Percentiles rank a stretch among this genome's conserved stretches.
phyloP scores from a whole-genome alignment of 2,888 invertebrate species.

The Hoplodrina ambigua region DNA sequence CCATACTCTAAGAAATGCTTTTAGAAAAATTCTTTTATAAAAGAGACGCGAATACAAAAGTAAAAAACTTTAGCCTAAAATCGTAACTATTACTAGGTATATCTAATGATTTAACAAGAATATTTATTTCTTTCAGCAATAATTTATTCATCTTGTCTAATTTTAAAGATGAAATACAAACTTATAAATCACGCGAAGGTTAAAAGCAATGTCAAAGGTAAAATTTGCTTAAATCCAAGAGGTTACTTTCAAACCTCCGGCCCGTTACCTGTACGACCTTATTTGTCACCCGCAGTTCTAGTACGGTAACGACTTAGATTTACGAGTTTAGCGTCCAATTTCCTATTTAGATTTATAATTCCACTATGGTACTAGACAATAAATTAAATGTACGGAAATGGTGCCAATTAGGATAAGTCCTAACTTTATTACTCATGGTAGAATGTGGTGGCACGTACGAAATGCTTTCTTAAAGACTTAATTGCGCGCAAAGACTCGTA shows the following conservation, averaged over 20 bases:
- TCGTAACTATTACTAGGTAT: no score
- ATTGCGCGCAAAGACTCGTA: not conserved
- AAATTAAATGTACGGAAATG: constrained; percentile 35
- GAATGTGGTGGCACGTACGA: not conserved
- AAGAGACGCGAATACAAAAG: not conserved
- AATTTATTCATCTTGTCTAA: constrained; percentile 36
- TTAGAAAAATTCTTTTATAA: not conserved
- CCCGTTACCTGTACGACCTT: constrained; percentile 68
- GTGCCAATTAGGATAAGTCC: constrained; percentile 14
- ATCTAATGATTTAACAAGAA: not conserved
- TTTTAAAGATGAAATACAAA: constrained; percentile 28
- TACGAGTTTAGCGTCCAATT: constrained; percentile 56
- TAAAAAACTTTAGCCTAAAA: no score
- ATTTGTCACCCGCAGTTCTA: constrained; percentile 64
- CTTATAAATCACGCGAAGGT: constrained; percentile 49
- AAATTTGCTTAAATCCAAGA: constrained; percentile 46
- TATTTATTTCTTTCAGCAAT: constrained; percentile 9
- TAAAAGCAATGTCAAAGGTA: constrained; percentile 50
- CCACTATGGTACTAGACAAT: constrained; percentile 22
- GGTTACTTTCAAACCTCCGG: constrained; percentile 51
- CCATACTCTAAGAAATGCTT: constrained; percentile 19
- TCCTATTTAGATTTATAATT: constrained; percentile 57
- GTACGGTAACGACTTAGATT: constrained; percentile 42
- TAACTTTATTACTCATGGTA: not conserved
- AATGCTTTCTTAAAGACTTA: not conserved